Evolutionary conservation across 2,888 invertebrate genomes (phyloP), one percentile per base, ranked within the genome.

Genomic region (Ophioninae sp.): DNA sequence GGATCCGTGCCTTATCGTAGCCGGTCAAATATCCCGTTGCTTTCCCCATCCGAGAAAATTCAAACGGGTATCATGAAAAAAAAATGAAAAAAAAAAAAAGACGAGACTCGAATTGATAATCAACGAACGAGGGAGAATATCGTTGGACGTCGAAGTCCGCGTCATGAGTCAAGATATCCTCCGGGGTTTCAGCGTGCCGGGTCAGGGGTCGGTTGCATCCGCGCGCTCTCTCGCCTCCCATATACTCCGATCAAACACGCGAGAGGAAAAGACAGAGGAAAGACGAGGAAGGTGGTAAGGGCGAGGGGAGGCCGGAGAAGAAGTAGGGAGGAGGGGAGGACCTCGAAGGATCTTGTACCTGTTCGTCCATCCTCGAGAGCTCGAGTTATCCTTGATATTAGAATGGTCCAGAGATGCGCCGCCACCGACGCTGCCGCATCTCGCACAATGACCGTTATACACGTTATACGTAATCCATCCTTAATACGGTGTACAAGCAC

Each of bases 151-250:
- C n/a, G n/a, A n/a, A n/a, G n/a, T 88, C 89, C 89, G 89, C 90
- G 89, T 90, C 91, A 90, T 91, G 92, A 92, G 91, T 92, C 91
- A 91, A 74, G 91, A 91, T 91, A 91, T 91, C 89, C 90, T 88
- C 88, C 88, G 89, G 85, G 91, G n/a, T 91, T 90, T 89, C 88
- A 89, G 90, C 92, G 91, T 92, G 92, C 91, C 88, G 88, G 91
- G 91, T 92, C 91, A 89, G 76, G 86, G 92, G 91, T 91, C 90
- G 88, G 81, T 86, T 90, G 90, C 90, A 90, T 90, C 89, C 81
- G 85, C 89, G 90, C 91, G n/a, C n/a, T n/a, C n/a, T n/a, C n/a
- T n/a, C n/a, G n/a, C n/a, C n/a, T 91, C 88, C 86, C 67, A 81
- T 75, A 67, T 79, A 59, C 59, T 59, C 74, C 75, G 65, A 23